These are phyloP conservation scores for Allygus modestus DNA, from an alignment of 2,888 invertebrate genomes.

Conservation along the genomic window DNA sequence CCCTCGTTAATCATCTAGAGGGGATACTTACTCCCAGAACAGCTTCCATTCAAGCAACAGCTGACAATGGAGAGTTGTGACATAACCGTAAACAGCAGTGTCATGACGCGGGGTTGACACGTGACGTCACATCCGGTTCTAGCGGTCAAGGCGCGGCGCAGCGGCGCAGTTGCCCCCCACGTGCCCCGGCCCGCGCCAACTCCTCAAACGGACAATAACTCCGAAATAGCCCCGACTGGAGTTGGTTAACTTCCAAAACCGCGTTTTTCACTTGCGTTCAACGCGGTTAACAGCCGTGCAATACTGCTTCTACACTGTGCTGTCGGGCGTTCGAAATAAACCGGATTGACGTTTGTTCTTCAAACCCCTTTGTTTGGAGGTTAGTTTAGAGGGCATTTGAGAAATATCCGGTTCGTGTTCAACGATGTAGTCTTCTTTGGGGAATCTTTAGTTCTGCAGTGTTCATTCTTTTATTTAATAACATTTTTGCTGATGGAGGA, in stretches of 20 bases:
- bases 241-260: neutral
- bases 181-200: neutral
- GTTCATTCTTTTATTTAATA: too few relatives aligned
- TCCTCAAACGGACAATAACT: constrained; percentile 48
- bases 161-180: constrained; percentile 5
- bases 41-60: too few relatives aligned
- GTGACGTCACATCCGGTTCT: constrained; percentile 26
- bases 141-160: constrained; percentile 28
- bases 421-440: too few relatives aligned
- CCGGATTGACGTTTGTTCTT: neutral
- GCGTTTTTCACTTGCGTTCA: neutral
- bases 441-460: too few relatives aligned
- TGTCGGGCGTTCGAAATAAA: neutral
- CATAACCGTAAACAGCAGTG: neutral
- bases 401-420: too few relatives aligned
- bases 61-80: neutral
- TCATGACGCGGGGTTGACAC: neutral
- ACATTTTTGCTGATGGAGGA: too few relatives aligned
- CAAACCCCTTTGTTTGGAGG: too few relatives aligned
- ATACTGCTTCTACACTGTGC: neutral
- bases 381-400: too few relatives aligned
- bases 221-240: constrained; percentile 29
- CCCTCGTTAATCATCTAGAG: too few relatives aligned
- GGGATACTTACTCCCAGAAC: too few relatives aligned
- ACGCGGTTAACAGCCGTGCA: constrained; percentile 14